Base-by-base conservation (phyloP, 1,140 invertebrate species). In the Brachionus plicatilis region DNA sequence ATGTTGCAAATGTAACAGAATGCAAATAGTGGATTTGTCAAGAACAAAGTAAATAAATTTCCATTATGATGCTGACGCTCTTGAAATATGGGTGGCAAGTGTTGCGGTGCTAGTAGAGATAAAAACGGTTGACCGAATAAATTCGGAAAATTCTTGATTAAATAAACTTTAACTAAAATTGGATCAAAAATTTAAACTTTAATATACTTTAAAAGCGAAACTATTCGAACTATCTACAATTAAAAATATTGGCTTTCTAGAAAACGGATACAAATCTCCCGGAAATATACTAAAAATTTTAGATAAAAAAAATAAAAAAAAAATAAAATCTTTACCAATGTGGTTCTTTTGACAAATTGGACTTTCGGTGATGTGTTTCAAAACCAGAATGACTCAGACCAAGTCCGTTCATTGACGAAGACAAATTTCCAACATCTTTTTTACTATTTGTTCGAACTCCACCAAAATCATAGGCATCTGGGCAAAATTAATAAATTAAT, bases 161-260 rank as follows among this genome's bases (percentile, higher is more conserved):
- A 60, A 65, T 17, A 85, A 47, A 29, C 12, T 83, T 50, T 24
- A 84, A 41, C n/a, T 76, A 5, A 60, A 65, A 43, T 50, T 1
- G 24, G 9, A 65, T n/a, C 37, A 70, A 4, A 45, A 27, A 27
- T 11, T 70, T 33, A 17, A 5, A 41, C 2, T 68, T 43, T 9
- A 17, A 72, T 85, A 85, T 86, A 89, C 89, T 87, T 95, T 93
- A 91, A 97, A 98, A 84, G 95, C 94, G 89, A 94, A 95, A 88
- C 95, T 96, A 90, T 97, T 97, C 90, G 97, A 94, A 86, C 95
- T 96, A 89, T 98, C 96, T 84, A 98, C 93, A 85, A 98, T 94
- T 65, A 98, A 92, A 90, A 97, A 96, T 50, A 97, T 91, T 20
- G 96, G 96, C 87, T 95, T 93, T 85, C 96, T 92, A 5, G 94